Evolutionary conservation across 2,888 invertebrate genomes (phyloP).

Genomic region (Dichetophora obliterata): DNA sequence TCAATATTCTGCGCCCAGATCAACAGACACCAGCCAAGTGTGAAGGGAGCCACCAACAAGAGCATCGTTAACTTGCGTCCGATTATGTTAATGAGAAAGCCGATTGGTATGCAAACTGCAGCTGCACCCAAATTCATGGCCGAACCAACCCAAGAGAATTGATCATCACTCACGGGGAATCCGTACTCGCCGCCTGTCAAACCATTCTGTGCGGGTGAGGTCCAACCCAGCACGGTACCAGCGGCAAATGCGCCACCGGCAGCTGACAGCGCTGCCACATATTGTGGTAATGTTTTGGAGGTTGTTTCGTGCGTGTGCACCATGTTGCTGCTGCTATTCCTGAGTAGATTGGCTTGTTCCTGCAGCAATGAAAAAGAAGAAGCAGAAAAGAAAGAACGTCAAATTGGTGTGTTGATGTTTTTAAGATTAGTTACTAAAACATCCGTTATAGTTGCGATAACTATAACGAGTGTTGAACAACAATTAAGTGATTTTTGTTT

Average conservation of each 20-base stretch:
- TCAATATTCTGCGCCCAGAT: slow-evolving; percentile 77
- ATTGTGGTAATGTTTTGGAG: slow-evolving; percentile 61
- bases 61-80: slow-evolving; percentile 78
- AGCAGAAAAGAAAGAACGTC: background rate
- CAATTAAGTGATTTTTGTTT: too few relatives aligned
- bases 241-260: slow-evolving; percentile 84
- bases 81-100: slow-evolving; percentile 76
- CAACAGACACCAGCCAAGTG: slow-evolving; percentile 82
- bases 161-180: slow-evolving; percentile 71
- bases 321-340: slow-evolving; percentile 53
- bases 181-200: slow-evolving; percentile 54
- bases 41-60: slow-evolving; percentile 74
- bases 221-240: slow-evolving; percentile 84
- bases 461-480: too few relatives aligned
- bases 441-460: too few relatives aligned
- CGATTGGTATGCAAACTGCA: slow-evolving; percentile 80
- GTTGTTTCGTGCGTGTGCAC: slow-evolving; percentile 55
- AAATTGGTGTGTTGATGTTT: background rate
- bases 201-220: slow-evolving; percentile 74
- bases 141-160: slow-evolving; percentile 81
- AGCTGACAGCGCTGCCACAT: slow-evolving; percentile 71
- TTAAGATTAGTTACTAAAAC: too few relatives aligned
- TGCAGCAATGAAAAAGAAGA: background rate
- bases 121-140: slow-evolving; percentile 81
- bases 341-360: slow-evolving; percentile 31